A percentile compares a stretch with the other conserved stretches of the same genome.
Conservation (phyloP, 2,113 vertebrate genomes). For the Strix aluco region DNA sequence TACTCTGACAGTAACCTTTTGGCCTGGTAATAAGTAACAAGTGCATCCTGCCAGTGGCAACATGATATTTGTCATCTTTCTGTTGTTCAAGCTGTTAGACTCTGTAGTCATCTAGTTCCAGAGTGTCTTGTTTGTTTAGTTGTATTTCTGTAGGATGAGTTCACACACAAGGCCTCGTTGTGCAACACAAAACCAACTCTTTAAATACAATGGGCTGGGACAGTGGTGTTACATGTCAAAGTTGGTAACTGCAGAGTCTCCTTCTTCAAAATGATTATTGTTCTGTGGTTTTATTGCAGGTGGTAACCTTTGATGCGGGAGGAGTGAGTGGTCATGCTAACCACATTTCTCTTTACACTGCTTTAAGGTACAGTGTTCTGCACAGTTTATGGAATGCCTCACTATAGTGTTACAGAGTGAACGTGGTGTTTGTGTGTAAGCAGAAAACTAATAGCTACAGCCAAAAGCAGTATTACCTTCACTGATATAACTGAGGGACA, state of each 20-base stretch:
- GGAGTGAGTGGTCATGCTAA: constrained; percentile 94
- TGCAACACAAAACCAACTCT: not conserved
- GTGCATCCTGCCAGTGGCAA: constrained; percentile 27
- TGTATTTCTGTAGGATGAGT: constrained; percentile 24
- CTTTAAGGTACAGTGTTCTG: constrained; percentile 81
- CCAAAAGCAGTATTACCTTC: not conserved
- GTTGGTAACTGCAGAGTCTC: not conserved
- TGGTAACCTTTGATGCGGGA: constrained; percentile 90
- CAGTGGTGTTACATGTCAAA: not conserved
- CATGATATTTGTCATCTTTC: not conserved
- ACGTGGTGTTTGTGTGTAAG: not conserved
- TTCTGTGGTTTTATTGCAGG: constrained; percentile 75
- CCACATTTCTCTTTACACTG: constrained; percentile 82
- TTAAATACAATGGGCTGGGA: not conserved
- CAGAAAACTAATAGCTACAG: not conserved
- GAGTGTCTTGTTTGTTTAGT: constrained; percentile 20
- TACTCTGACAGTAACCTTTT: constrained; percentile 29
- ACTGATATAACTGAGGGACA: not conserved
- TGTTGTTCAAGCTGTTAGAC: not conserved
- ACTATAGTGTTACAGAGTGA: not conserved
- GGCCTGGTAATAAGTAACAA: not conserved
- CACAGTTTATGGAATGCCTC: not conserved
- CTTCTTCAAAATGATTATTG: not conserved
- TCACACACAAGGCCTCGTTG: constrained; percentile 5
- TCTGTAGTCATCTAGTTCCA: not conserved